Percentiles rank a stretch among this genome's conserved stretches.
Conservation (phyloP, 2,888 invertebrate genomes). For the Lampropteryx suffumata region DNA sequence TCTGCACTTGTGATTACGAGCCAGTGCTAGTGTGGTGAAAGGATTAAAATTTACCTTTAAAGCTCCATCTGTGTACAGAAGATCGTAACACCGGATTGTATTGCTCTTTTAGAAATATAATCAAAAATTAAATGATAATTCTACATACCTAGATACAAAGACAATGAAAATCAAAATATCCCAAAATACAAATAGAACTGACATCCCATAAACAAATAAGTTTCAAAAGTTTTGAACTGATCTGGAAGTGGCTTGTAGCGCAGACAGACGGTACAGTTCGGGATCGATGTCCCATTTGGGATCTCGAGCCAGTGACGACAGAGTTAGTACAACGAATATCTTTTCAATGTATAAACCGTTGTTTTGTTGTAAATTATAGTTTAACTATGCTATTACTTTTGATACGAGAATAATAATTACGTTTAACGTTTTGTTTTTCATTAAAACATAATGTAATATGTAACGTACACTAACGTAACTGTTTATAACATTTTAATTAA, state of each 20-base stretch:
- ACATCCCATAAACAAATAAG: constrained; percentile 24
- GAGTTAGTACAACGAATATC: constrained; percentile 44
- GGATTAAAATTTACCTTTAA: too few species aligned
- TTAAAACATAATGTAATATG: too few species aligned
- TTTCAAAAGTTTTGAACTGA: constrained; percentile 40
- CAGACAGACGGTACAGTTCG: constrained; percentile 55
- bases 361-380: constrained; percentile 20
- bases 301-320: constrained; percentile 52
- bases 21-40: too few species aligned
- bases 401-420: neutral
- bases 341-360: constrained; percentile 30
- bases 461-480: too few species aligned
- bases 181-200: constrained; percentile 16
- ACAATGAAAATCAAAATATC: constrained; percentile 1
- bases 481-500: too few species aligned
- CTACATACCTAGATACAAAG: too few species aligned
- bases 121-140: too few species aligned
- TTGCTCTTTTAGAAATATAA: too few species aligned
- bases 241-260: constrained; percentile 51
- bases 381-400: too few species aligned
- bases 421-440: constrained; percentile 1
- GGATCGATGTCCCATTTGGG: constrained; percentile 68
- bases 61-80: too few species aligned
- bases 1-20: too few species aligned
- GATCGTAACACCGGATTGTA: too few species aligned